phyloP scores from a whole-genome alignment of 2,888 invertebrate species.

The Aspidiotus rigidus region DNA sequence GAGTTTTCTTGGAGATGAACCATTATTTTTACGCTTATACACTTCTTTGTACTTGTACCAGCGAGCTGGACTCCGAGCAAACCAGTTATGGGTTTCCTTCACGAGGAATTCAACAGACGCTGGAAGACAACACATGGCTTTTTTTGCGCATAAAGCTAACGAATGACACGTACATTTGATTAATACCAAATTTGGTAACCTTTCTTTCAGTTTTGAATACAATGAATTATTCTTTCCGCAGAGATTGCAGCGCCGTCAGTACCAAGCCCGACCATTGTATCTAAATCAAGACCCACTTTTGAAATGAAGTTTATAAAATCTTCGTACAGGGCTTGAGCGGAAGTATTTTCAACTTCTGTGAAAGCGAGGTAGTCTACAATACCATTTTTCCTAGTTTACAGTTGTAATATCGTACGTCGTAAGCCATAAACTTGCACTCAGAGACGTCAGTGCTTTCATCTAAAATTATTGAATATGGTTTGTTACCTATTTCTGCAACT shows the following conservation, averaged over 20 bases:
- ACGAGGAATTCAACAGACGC: background rate
- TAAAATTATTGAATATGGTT: constrained; percentile 34
- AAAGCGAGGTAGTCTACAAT: constrained; percentile 36
- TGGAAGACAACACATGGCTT: background rate
- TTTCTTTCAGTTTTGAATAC: background rate
- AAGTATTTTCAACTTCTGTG: constrained; percentile 26
- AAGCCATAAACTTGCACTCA: constrained; percentile 28
- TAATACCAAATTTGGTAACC: background rate
- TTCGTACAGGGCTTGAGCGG: constrained; percentile 5
- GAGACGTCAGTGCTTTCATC: too few species aligned
- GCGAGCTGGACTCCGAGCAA: background rate
- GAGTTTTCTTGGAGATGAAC: background rate
- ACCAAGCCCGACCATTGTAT: constrained; percentile 38
- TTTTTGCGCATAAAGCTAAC: background rate
- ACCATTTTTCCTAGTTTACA: constrained; percentile 28
- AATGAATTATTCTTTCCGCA: constrained; percentile 36
- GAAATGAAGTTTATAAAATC: constrained; percentile 1
- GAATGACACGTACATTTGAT: background rate
- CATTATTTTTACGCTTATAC: background rate
- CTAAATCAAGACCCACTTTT: constrained; percentile 30
- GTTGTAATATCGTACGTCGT: constrained; percentile 37
- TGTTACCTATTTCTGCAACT: constrained; percentile 33
- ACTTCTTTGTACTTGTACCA: background rate
- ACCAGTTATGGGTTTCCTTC: background rate
- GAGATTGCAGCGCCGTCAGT: constrained; percentile 38